Conservation (phyloP, 2,113 vertebrate species). For the Picathartes gymnocephalus region DNA sequence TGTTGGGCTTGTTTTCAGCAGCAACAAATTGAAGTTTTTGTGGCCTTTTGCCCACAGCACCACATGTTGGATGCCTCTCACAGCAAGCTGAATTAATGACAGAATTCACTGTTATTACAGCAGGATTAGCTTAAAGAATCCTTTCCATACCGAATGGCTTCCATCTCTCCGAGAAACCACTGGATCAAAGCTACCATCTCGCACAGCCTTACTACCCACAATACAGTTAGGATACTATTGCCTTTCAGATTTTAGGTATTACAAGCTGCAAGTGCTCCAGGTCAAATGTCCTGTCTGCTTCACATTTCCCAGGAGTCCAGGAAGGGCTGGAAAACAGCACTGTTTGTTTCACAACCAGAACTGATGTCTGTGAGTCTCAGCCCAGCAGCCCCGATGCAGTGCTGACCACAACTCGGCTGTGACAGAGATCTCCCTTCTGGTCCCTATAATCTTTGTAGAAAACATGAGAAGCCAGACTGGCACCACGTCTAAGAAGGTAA, state of each 20-base stretch:
- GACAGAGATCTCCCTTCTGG: neutral
- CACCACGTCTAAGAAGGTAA: neutral
- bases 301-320: neutral
- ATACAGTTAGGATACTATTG: neutral
- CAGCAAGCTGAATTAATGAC: neutral
- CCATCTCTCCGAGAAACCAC: neutral
- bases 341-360: neutral
- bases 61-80: neutral
- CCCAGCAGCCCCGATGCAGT: rapidly evolving
- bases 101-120: neutral
- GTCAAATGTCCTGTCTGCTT: neutral
- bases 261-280: neutral
- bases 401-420: neutral
- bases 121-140: neutral
- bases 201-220: rapidly evolving
- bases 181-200: neutral
- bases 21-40: neutral
- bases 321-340: neutral
- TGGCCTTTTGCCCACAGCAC: neutral
- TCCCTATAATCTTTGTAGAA: neutral
- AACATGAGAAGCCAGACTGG: neutral
- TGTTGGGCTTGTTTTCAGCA: neutral
- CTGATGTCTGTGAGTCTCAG: rapidly evolving
- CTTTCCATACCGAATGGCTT: neutral
- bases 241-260: neutral